Conservation (phyloP, 2,113 vertebrate species). For the Mellivora capensis region DNA sequence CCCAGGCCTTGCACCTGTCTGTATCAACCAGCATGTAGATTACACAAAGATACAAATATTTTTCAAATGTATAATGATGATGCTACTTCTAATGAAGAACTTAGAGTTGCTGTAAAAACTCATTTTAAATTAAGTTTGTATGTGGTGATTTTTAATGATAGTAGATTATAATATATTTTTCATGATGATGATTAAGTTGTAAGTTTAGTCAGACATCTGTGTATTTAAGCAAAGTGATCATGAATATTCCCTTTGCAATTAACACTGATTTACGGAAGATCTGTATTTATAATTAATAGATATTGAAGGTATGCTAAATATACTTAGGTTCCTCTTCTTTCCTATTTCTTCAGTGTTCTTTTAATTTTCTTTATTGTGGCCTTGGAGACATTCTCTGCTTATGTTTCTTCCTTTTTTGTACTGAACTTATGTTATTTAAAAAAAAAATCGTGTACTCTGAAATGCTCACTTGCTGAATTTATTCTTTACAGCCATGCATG, state of each 20-base stretch:
- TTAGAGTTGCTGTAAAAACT: conserved; percentile 56
- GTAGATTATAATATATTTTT: conserved; percentile 71
- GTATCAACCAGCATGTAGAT: conserved; percentile 47
- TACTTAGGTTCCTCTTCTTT: conserved; percentile 41
- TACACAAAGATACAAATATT: conserved; percentile 64
- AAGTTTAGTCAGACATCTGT: conserved; percentile 73
- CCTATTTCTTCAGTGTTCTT: neutral
- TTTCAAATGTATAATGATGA: conserved; percentile 67
- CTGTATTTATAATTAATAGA: conserved; percentile 73
- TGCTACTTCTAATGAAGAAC: conserved; percentile 64
- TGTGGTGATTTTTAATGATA: conserved; percentile 72
- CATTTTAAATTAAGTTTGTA: conserved; percentile 68
- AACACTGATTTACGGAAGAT: conserved; percentile 62
- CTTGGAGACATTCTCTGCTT: neutral
- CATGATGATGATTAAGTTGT: conserved; percentile 70
- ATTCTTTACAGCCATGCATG: neutral
- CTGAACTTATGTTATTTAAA: neutral
- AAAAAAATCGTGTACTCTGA: neutral
- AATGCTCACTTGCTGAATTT: neutral
- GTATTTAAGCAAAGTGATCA: conserved; percentile 70
- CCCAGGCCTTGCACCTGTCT: conserved; percentile 35
- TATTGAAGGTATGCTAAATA: conserved; percentile 58
- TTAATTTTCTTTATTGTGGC: conserved; percentile 12
- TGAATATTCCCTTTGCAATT: conserved; percentile 79
- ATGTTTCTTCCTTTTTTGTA: neutral